Percentiles rank a stretch among this genome's conserved stretches.
Evolutionary conservation across 2,113 vertebrate genomes (phyloP).

Genomic region (Arvicanthis niloticus): DNA sequence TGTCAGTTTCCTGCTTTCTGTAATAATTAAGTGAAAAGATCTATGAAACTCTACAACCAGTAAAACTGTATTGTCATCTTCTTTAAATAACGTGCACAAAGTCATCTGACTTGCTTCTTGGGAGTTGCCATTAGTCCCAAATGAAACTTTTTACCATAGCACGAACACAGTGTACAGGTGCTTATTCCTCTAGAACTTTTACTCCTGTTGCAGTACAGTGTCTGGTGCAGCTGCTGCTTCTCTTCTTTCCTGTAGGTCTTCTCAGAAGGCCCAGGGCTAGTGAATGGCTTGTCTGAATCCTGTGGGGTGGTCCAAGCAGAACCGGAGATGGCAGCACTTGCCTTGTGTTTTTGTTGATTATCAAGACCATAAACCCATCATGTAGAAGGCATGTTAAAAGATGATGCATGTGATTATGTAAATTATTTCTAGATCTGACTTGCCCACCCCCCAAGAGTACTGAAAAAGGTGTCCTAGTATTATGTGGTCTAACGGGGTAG

Average conservation of each 20-base stretch:
- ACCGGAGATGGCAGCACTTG: neutral
- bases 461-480: neutral
- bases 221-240: neutral
- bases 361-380: neutral
- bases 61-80: neutral
- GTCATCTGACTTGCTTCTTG: neutral
- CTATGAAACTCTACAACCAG: neutral
- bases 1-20: neutral
- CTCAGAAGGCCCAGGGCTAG: neutral
- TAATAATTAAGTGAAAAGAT: neutral
- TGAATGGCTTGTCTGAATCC: neutral
- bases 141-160: neutral
- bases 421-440: neutral
- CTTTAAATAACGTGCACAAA: neutral
- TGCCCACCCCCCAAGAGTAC: neutral
- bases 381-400: neutral
- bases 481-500: neutral
- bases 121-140: neutral
- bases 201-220: neutral
- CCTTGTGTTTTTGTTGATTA: neutral
- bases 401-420: neutral
- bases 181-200: neutral
- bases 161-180: neutral
- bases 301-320: neutral
- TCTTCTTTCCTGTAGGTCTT: neutral